Base-by-base conservation (phyloP, 2,113 vertebrate species). In the Eudyptes chrysolophus region DNA sequence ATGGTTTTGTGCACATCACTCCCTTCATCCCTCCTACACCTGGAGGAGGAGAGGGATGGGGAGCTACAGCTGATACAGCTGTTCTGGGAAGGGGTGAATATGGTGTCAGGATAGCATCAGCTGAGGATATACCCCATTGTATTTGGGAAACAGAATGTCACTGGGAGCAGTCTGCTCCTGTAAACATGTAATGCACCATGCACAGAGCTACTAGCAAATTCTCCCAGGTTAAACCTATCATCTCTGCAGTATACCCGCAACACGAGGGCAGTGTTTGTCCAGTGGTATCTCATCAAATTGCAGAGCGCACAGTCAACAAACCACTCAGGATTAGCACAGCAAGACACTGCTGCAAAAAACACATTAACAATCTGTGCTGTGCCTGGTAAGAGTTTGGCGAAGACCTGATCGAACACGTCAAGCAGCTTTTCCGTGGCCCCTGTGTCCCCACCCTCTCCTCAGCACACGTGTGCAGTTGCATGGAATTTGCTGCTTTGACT, bases 401-500 rank as follows among this genome's bases (percentile, higher is more conserved):
- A 51, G 71, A 69, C 61, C 44, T 2, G 6, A 82, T 27, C 0
- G 3, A 78, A 55, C 48, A n/a, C 4, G 13, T 20, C 84, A 11
- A 24, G 83, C 32, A 77, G 90, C 30, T 29, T 22, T 32, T 61
- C 78, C 1, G 2, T 22, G 72, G 72, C 34, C 86, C 54, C 87
- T 15, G 18, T 6, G 12, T 80, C 80, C 83, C 49, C 72, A 49
- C 42, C 52, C 74, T 64, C 80, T 52, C 83, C 74, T 90, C 49
- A 0, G 77, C 58, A 75, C 94, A 84, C 7, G 51, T 87, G 90
- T 89, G 65, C 42, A 72, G 75, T 64, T 61, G 3, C 46, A 21
- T 66, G 96, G 96, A 93, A 86, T 90, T 72, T 62, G 48, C 79
- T 91, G 70, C 72, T 92, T 88, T 22, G 55, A 81, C 94, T 93